Conservation (phyloP, 2,888 invertebrate genomes). For the Pristionchus fissidentatus region DNA sequence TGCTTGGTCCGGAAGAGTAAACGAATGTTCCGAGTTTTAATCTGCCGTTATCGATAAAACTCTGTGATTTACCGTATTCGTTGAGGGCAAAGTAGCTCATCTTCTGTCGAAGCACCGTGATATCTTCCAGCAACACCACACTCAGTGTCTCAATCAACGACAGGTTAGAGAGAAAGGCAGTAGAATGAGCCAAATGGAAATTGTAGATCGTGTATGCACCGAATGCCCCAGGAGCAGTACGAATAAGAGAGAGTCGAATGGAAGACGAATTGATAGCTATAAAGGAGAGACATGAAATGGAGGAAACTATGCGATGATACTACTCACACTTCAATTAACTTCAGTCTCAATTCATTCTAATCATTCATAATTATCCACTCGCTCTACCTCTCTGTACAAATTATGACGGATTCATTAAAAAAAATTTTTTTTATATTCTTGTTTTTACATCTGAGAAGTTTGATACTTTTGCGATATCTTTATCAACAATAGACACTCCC, state of each 20-base stretch:
- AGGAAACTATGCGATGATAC: neutral
- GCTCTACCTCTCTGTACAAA: neutral
- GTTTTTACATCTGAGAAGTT: neutral
- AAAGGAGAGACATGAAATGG: neutral
- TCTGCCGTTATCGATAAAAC: no score
- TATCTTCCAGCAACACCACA: conserved; percentile 57
- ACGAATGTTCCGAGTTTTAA: no score
- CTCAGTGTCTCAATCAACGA: conserved; percentile 58
- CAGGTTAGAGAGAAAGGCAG: conserved; percentile 39
- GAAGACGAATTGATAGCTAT: neutral
- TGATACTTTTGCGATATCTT: neutral
- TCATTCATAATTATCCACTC: neutral
- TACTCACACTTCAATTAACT: neutral
- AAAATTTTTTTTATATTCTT: neutral
- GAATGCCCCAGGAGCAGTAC: conserved; percentile 35
- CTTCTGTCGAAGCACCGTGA: conserved; percentile 54
- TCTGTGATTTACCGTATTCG: conserved; percentile 15
- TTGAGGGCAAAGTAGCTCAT: conserved; percentile 59
- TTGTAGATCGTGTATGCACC: conserved; percentile 37
- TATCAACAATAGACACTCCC: neutral
- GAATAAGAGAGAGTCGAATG: conserved; percentile 17
- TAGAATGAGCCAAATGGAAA: no score
- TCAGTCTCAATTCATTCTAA: neutral
- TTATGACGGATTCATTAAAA: neutral
- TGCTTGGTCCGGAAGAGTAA: no score